Evolutionary conservation across 2,113 vertebrate genomes (phyloP).

Genomic region (Chinchilla lanigera): DNA sequence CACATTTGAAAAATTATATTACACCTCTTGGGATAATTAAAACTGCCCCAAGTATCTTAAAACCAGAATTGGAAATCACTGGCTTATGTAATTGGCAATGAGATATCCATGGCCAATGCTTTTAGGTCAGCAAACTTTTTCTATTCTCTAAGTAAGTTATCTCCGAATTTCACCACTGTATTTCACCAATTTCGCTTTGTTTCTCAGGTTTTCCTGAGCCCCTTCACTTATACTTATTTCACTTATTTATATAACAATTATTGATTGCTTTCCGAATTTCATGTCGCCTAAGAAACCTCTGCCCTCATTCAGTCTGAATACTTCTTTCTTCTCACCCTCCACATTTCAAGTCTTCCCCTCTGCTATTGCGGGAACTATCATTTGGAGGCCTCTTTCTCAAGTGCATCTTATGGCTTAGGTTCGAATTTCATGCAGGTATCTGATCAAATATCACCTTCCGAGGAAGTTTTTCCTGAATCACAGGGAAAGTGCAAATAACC

Average conservation of each 20-base stretch:
- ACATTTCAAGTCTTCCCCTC: not conserved
- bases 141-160: not conserved
- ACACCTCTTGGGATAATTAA: conserved; percentile 49
- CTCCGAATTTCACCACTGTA: not conserved
- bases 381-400: not conserved
- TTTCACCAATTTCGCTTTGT: conserved; percentile 3
- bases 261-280: not conserved
- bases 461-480: not conserved
- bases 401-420: not conserved
- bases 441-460: not conserved
- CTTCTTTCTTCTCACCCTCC: accelerated
- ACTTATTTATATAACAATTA: not conserved
- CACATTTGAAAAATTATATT: conserved; percentile 52
- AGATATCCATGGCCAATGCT: not conserved
- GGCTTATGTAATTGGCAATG: conserved; percentile 33
- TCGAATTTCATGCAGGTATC: not conserved
- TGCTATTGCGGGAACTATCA: not conserved
- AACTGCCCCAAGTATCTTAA: conserved; percentile 19
- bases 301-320: not conserved
- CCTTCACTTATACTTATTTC: not conserved
- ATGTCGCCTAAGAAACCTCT: not conserved
- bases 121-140: not conserved
- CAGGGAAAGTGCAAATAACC: not conserved
- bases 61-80: conserved; percentile 57
- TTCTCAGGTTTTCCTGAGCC: not conserved